Base-by-base conservation (phyloP, 2,113 vertebrate genomes). In the Syngnathus floridae region DNA sequence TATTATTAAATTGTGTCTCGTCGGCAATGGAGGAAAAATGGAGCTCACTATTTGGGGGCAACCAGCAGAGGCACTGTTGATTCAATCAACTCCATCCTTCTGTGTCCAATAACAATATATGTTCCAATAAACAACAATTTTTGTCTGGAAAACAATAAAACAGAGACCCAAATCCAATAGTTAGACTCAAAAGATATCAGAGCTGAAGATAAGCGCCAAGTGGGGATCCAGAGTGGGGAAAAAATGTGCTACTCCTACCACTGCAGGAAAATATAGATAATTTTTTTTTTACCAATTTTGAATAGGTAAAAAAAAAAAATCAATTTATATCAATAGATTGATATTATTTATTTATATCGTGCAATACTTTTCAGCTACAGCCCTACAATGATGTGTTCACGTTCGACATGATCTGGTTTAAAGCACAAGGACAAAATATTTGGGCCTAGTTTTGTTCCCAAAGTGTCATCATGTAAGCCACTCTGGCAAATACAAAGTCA, bases 121-220 rank as follows among this genome's bases (percentile, higher is more conserved):
- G 40, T 7, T 19, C 38, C 67, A 73, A 67, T 64, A 83, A 78
- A 72, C 62, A 14, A 66, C 77, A 71, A 49, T 65, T 78, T 77
- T 66, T 66, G 66, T 69, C 77, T 40, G 46, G 40, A 76, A 76
- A 84, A 76, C 74, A 56, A 58, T 69, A 71, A 71, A 68, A 56
- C 54, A 67, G 72, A 67, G 74, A 71, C 59, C 62, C 43, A 59
- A 71, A 85, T 85, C 69, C 79, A 85, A 82, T 78, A 76, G 36
- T 61, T 80, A 57, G 40, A 78, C 61, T 67, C 67, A 78, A 86
- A 82, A 73, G 7, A 43, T 77, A 84, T 84, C 69, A 78, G 61
- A 57, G 71, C 59, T 49, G 61, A 56, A 59, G 51, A 63, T 61
- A 59, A 62, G 51, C 63, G 55, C 22, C 70, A 52, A 56, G 10